These are phyloP conservation scores for Odocoileus virginianus DNA, from an alignment of 2,113 vertebrate species.

Conservation along the genomic window DNA sequence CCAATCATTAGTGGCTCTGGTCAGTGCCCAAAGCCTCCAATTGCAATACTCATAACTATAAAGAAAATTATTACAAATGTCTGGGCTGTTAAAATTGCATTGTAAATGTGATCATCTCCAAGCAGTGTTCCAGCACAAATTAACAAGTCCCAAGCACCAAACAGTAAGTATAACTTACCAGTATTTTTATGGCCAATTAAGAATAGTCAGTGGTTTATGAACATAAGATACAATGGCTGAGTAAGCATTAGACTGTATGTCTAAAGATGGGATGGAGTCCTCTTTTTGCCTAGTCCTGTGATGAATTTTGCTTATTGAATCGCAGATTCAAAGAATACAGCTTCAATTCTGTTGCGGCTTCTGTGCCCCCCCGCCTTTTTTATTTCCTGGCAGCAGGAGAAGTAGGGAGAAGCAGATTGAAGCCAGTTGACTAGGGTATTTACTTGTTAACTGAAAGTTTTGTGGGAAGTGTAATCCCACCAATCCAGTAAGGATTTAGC, in stretches of 20 bases:
- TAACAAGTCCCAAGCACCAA: background rate
- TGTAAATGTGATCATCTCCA: background rate
- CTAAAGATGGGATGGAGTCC: background rate
- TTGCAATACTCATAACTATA: background rate
- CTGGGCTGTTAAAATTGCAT: background rate
- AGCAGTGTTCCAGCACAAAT: background rate
- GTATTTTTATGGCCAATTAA: background rate
- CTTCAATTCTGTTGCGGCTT: background rate
- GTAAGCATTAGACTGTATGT: background rate
- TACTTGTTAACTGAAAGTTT: background rate
- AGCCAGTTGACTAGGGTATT: background rate
- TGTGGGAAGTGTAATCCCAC: background rate
- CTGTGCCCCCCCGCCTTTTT: rapidly evolving
- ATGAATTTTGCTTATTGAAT: background rate
- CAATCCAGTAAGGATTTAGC: background rate
- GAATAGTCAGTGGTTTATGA: background rate
- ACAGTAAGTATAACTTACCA: background rate
- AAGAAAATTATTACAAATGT: background rate
- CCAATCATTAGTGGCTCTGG: background rate
- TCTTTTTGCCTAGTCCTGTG: background rate
- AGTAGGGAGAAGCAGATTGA: background rate
- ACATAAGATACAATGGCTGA: background rate
- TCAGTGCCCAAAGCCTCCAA: background rate
- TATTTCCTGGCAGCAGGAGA: background rate
- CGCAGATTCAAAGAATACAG: background rate